phyloP scores from a whole-genome alignment of 1,140 invertebrate species.

The Trypoxylus dichotomus region DNA sequence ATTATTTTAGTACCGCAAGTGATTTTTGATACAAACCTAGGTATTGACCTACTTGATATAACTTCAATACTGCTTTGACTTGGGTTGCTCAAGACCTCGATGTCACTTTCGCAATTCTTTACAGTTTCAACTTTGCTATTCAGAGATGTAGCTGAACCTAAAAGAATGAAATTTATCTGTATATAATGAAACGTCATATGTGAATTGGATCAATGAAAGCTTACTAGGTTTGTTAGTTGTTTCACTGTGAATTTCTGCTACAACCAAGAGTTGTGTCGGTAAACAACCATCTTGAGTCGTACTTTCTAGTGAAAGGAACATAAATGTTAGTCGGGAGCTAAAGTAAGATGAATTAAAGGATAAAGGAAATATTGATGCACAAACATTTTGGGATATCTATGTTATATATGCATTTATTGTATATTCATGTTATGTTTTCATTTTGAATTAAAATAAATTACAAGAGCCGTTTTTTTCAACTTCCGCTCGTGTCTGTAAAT shows the following conservation, averaged over 20 bases:
- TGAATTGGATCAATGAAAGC: background rate
- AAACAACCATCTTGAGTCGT: slow-evolving; percentile 19
- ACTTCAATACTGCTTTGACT: slow-evolving; percentile 37
- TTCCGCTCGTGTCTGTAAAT: too few species aligned
- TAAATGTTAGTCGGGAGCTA: background rate
- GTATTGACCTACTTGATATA: slow-evolving; percentile 4
- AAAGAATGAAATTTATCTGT: background rate
- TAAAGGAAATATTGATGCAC: background rate
- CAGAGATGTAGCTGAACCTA: slow-evolving; percentile 33
- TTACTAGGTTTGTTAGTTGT: slow-evolving; percentile 17
- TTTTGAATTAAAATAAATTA: too few species aligned
- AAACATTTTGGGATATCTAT: too few species aligned
- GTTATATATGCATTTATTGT: too few species aligned
- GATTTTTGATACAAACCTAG: background rate
- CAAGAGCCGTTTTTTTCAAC: too few species aligned
- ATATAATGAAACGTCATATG: background rate
- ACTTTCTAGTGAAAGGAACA: slow-evolving; percentile 21
- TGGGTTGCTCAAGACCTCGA: slow-evolving; percentile 34
- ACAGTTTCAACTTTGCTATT: background rate
- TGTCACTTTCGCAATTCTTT: slow-evolving; percentile 33
- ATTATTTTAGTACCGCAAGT: background rate
- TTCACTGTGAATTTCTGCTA: slow-evolving; percentile 22
- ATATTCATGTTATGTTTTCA: too few species aligned
- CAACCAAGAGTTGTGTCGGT: slow-evolving; percentile 19
- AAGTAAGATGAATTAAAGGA: background rate